Evolutionary conservation across 1,140 invertebrate genomes (phyloP).

Genomic region (Antheraea pernyi): DNA sequence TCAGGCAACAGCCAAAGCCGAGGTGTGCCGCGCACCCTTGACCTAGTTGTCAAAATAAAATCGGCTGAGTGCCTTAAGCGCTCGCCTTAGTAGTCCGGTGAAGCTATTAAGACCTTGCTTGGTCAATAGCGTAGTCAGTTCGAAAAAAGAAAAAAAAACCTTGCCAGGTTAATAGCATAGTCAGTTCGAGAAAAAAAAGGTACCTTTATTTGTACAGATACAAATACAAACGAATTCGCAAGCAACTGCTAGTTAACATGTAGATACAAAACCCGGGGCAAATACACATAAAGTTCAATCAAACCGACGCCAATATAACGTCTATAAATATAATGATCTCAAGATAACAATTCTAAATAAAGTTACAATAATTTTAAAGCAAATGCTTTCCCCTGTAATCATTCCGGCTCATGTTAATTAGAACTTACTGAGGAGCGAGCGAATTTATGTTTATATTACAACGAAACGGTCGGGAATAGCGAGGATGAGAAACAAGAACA

Average conservation of each 20-base stretch:
- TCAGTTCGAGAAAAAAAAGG: too few species aligned
- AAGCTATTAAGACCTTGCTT: too few species aligned
- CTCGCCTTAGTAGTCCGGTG: too few species aligned
- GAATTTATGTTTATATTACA: slow-evolving; percentile 69
- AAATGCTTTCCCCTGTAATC: slow-evolving; percentile 47
- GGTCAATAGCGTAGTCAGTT: too few species aligned
- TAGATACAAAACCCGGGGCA: background rate
- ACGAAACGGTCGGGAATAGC: slow-evolving; percentile 50
- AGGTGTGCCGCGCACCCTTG: too few species aligned
- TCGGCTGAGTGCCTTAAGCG: too few species aligned
- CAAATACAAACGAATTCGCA: background rate
- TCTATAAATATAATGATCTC: background rate
- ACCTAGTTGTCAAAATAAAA: too few species aligned
- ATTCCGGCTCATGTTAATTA: slow-evolving; percentile 54
- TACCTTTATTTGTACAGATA: too few species aligned
- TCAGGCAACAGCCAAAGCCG: too few species aligned
- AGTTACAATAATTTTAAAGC: slow-evolving; percentile 21
- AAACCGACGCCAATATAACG: background rate
- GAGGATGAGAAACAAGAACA: slow-evolving; percentile 60
- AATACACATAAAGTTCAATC: background rate
- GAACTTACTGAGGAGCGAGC: slow-evolving; percentile 48
- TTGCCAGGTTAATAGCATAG: too few species aligned
- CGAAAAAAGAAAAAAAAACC: too few species aligned
- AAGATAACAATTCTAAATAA: slow-evolving; percentile 1
- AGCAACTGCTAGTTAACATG: background rate